Base-by-base conservation (phyloP, 1,140 invertebrate genomes). In the Cotesia chilonis region DNA sequence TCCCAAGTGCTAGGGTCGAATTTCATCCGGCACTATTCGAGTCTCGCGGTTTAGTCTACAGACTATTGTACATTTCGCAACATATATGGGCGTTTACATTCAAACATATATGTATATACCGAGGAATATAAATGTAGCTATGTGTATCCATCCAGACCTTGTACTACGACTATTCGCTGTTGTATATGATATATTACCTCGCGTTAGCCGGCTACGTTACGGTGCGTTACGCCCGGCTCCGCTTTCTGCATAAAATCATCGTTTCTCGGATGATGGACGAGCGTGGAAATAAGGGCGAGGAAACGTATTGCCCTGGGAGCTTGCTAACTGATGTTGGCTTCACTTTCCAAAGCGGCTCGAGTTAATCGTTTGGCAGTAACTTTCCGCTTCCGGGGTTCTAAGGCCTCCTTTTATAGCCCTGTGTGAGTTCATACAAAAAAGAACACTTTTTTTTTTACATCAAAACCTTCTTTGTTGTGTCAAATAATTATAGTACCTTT, bases 191-290 rank as follows among this genome's bases (percentile, higher is more conserved):
- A 66, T 47, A 66, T 66, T 66, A 20, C 64, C 41, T 66, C 64
- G 38, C 64, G 64, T 66, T 66, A 66, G 64, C 28, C 68, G 64
- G 64, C 10, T 66, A 66, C 64, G 64, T 66, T 66, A 66, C 69
- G 74, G 75, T 79, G 77, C 78, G 77, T 78, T 81, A 79, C 76
- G 76, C 76, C 66, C 75, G 71, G 76, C 75, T 78, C 80, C 78
- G 35, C 55, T 60, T 70, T 71, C 79, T 78, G 79, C 76, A 83
- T 84, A 82, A 83, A 83, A 84, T 83, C 80, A 83, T 84, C 81
- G 77, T 81, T 83, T 75, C 74, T 80, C 76, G 74, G 64, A 66
- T 81, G 80, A 81, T 81, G 79, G 75, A 81, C 79, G 80, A 76
- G 73, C 72, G 73, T 67, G 76, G 77, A 75, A 78, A 74, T 66